These are phyloP conservation scores for Gyrodactylus bullatarudis DNA, from an alignment of 1,140 invertebrate species.

Conservation along the genomic window DNA sequence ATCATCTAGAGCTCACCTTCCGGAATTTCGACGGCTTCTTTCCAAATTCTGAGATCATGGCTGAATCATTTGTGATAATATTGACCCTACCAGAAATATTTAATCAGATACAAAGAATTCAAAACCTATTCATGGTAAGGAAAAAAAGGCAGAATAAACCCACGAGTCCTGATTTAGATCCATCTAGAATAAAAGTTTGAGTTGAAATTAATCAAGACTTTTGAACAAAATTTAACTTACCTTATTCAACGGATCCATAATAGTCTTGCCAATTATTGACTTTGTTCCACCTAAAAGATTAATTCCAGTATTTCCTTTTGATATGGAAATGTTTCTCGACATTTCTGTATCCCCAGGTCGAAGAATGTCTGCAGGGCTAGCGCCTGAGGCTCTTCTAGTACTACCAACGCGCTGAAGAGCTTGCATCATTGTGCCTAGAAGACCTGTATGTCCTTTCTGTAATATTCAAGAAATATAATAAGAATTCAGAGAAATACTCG, in stretches of 20 bases:
- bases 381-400: background rate
- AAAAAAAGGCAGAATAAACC: background rate
- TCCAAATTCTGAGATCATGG: background rate
- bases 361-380: background rate
- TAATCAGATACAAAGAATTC: no score
- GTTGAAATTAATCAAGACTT: background rate
- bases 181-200: background rate
- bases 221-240: background rate
- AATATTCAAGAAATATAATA: background rate
- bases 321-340: background rate
- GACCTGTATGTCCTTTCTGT: background rate
- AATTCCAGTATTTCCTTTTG: background rate
- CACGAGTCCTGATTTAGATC: background rate
- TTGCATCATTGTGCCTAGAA: slow-evolving; percentile 2
- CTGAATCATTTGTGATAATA: background rate
- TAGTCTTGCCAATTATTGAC: background rate
- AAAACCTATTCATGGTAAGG: background rate
- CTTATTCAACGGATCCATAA: background rate
- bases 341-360: background rate
- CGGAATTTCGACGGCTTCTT: background rate
- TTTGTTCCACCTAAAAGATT: background rate
- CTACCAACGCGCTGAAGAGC: slow-evolving; percentile 3
- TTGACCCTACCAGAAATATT: background rate
- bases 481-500: background rate
- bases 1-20: background rate